phyloP scores from a whole-genome alignment of 2,113 vertebrate genomes.

The Peromyscus polionotus region DNA sequence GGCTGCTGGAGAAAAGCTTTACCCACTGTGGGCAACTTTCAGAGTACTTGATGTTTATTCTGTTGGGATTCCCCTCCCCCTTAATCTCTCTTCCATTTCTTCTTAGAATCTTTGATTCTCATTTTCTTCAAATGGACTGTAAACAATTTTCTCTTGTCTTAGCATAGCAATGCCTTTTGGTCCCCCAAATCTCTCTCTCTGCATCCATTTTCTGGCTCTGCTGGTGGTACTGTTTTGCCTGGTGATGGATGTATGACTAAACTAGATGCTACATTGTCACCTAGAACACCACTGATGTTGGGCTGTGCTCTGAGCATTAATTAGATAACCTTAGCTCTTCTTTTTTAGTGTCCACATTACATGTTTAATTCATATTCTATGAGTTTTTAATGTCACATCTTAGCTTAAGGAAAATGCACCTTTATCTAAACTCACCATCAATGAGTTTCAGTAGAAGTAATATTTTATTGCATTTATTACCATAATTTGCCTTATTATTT shows the following conservation, averaged over 20 bases:
- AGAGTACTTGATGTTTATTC: neutral
- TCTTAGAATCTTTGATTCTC: neutral
- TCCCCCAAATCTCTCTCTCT: neutral
- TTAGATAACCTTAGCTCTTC: neutral
- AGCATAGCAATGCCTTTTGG: neutral
- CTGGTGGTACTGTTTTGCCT: neutral
- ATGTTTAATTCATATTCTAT: neutral
- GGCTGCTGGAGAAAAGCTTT: neutral
- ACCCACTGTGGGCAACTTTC: neutral
- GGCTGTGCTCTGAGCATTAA: neutral
- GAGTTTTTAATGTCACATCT: constrained; percentile 4
- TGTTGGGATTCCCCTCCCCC: neutral
- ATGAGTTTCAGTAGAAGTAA: constrained; percentile 13
- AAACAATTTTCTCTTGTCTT: neutral
- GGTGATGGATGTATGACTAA: neutral
- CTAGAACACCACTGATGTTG: neutral
- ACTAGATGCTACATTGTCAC: neutral
- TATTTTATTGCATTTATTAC: neutral
- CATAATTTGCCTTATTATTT: constrained; percentile 23
- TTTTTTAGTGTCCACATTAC: neutral
- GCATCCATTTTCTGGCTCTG: neutral
- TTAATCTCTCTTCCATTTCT: neutral
- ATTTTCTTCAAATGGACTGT: neutral
- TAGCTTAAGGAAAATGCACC: neutral
- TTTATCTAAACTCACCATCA: constrained; percentile 6